A percentile compares a stretch with the other conserved stretches of the same genome.
These are phyloP conservation scores for Nothobranchius kuhntae DNA, from an alignment of 2,113 vertebrate species.

Conservation along the genomic window DNA sequence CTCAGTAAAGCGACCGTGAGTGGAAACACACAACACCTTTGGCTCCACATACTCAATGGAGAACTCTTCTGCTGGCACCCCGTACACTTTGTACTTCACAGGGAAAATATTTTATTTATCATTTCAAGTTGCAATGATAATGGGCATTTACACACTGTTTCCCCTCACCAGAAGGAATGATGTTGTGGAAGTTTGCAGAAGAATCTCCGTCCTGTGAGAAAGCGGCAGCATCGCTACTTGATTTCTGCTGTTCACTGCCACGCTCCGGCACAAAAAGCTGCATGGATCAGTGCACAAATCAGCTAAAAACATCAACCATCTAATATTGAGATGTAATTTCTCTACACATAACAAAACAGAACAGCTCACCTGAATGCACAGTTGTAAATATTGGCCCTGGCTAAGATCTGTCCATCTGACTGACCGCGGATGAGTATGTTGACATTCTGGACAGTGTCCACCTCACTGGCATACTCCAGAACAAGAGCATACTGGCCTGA, in stretches of 20 bases:
- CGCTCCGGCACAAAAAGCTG: constrained; percentile 89
- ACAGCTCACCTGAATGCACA: constrained; percentile 86
- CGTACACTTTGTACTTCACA: constrained; percentile 86
- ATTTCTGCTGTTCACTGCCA: constrained; percentile 79
- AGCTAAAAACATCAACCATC: background rate
- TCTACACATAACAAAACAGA: background rate
- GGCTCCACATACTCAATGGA: constrained; percentile 84
- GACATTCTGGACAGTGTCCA: constrained; percentile 70
- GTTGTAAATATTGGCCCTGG: constrained; percentile 85
- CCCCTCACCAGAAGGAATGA: constrained; percentile 86
- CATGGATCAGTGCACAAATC: background rate
- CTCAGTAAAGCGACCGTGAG: constrained; percentile 77
- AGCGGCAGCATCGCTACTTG: constrained; percentile 80
- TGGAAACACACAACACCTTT: constrained; percentile 85
- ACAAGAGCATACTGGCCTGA: constrained; percentile 82
- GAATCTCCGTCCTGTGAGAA: constrained; percentile 75
- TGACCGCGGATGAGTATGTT: constrained; percentile 73
- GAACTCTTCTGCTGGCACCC: constrained; percentile 85
- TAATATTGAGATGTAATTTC: background rate
- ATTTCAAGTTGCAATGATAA: background rate
- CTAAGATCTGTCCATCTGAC: constrained; percentile 57
- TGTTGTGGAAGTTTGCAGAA: constrained; percentile 72
- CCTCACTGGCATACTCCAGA: constrained; percentile 86
- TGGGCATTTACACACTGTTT: no score
- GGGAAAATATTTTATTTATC: background rate